Evolutionary conservation across 2,113 vertebrate species (phyloP).

Genomic region (Odocoileus virginianus): DNA sequence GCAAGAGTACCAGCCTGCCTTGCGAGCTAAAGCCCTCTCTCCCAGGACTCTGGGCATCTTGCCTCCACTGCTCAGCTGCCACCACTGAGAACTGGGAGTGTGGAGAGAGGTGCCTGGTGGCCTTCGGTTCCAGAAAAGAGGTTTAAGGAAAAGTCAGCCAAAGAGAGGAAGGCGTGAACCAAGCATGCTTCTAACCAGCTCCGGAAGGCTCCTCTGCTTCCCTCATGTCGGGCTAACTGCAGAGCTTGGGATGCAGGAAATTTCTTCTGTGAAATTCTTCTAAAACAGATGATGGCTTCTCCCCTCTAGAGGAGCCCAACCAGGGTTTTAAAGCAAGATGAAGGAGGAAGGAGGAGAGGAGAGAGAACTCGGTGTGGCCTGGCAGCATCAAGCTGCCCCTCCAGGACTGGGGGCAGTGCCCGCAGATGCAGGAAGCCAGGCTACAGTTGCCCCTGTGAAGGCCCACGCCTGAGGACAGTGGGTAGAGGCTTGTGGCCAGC

Average conservation of each 20-base stretch:
- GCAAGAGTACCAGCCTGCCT: slow-evolving; percentile 8
- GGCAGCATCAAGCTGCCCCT: not conserved
- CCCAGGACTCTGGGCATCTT: not conserved
- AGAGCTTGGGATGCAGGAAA: not conserved
- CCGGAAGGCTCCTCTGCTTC: not conserved
- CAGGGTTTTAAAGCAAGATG: not conserved
- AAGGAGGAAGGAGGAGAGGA: not conserved
- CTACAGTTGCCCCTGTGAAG: not conserved
- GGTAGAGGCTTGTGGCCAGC: not conserved
- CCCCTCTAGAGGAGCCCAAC: not conserved
- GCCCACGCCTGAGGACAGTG: not conserved
- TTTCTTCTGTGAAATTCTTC: not conserved
- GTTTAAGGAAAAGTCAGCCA: slow-evolving; percentile 24
- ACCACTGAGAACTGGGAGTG: not conserved
- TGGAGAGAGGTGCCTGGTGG: slow-evolving; percentile 13
- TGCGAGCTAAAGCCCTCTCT: not conserved
- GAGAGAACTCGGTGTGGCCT: not conserved
- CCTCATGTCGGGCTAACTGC: rapidly evolving
- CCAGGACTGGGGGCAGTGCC: not conserved
- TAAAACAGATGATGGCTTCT: not conserved
- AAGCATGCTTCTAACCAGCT: not conserved
- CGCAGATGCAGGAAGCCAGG: not conserved
- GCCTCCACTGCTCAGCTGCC: slow-evolving; percentile 5
- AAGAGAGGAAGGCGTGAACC: slow-evolving; percentile 29
- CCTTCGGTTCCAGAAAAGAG: slow-evolving; percentile 45